Conservation (phyloP, 1,140 invertebrate species). For the Panonychus citri region DNA sequence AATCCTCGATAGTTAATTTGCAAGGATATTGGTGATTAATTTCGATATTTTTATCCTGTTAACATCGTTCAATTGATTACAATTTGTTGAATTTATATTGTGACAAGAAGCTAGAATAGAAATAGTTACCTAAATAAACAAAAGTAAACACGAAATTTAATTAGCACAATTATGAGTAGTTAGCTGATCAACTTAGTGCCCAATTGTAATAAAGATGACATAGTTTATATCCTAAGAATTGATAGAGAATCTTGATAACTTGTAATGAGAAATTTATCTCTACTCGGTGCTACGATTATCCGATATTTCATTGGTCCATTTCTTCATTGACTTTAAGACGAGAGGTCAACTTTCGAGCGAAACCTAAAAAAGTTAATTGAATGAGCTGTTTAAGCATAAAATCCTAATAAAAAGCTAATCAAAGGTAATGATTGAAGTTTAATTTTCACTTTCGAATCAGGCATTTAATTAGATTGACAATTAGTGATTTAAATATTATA, state of each 20-base stretch:
- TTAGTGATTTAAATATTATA: too few relatives aligned
- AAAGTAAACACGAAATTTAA: slow-evolving; percentile 9
- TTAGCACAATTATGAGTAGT: slow-evolving; percentile 1
- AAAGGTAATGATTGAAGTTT: too few relatives aligned
- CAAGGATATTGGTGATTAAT: too few relatives aligned
- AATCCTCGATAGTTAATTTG: too few relatives aligned
- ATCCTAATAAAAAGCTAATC: too few relatives aligned
- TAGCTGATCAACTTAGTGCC: slow-evolving; percentile 18
- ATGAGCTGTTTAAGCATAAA: too few relatives aligned
- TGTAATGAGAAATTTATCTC: slow-evolving; percentile 23
- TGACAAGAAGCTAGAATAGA: slow-evolving; percentile 62
- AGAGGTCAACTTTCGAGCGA: slow-evolving; percentile 19
- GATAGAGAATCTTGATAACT: slow-evolving; percentile 28
- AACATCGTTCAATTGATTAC: too few relatives aligned
- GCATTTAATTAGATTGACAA: too few relatives aligned
- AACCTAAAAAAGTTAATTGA: too few relatives aligned
- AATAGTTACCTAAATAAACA: slow-evolving; percentile 34
- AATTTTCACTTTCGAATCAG: too few relatives aligned
- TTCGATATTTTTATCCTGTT: too few relatives aligned
- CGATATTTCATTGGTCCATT: slow-evolving; percentile 22
- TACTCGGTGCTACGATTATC: slow-evolving; percentile 22
- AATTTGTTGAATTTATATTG: slow-evolving; percentile 31
- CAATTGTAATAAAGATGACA: slow-evolving; percentile 66
- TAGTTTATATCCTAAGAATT: slow-evolving; percentile 50
- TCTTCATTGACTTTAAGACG: slow-evolving; percentile 20